phyloP scores from a whole-genome alignment of 2,113 vertebrate species.

The Anhinga rufa region DNA sequence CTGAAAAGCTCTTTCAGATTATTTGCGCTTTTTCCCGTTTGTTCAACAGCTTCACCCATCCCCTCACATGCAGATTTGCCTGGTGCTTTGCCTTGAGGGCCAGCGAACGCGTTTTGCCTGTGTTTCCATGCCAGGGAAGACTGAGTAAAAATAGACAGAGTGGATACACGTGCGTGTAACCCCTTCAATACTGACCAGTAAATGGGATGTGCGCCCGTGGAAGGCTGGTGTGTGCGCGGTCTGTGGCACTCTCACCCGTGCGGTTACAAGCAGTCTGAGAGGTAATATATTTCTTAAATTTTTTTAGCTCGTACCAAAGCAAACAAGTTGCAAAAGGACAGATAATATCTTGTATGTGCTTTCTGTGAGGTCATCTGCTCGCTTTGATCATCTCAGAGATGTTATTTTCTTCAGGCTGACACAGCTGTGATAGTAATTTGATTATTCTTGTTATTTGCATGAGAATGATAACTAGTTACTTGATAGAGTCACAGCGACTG shows the following conservation, averaged over 20 bases:
- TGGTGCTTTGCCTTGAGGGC: not conserved
- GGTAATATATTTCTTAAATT: too few species aligned
- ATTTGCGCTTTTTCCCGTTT: not conserved
- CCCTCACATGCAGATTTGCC: not conserved
- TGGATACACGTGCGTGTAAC: rapidly evolving
- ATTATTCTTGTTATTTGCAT: conserved; percentile 4
- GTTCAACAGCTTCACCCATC: not conserved
- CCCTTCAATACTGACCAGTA: not conserved
- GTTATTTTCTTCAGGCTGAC: not conserved
- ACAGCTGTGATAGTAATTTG: not conserved
- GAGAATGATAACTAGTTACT: not conserved
- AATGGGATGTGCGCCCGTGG: rapidly evolving
- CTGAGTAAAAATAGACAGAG: not conserved
- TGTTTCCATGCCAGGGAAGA: not conserved
- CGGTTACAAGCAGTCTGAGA: not conserved
- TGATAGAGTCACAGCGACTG: not conserved
- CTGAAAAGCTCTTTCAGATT: not conserved
- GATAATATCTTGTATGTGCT: not conserved
- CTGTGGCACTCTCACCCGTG: not conserved
- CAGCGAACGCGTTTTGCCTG: not conserved
- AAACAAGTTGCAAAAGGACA: not conserved
- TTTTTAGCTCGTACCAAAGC: not conserved
- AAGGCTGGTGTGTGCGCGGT: not conserved
- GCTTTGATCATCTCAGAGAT: not conserved
- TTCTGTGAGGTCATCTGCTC: not conserved